Conservation (phyloP, 2,113 vertebrate genomes). For the Melanotaenia duboulayi region DNA sequence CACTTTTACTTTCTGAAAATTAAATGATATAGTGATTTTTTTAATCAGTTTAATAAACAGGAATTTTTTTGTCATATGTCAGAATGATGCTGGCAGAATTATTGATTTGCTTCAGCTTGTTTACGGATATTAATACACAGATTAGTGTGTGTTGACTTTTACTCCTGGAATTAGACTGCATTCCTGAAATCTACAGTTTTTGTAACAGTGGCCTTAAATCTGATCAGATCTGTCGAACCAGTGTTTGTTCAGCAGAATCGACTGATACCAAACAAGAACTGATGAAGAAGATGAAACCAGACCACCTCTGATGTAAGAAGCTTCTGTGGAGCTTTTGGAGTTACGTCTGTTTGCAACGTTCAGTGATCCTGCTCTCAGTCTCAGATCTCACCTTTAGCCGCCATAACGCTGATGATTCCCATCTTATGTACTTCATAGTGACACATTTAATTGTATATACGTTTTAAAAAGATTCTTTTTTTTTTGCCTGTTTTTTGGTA, state of each 20-base stretch:
- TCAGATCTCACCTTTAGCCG: constrained; percentile 59
- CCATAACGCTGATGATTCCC: constrained; percentile 55
- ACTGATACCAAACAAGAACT: constrained; percentile 70
- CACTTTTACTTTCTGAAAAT: too few species aligned
- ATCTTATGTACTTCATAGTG: constrained; percentile 15
- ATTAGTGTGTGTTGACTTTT: not conserved
- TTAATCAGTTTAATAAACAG: too few species aligned
- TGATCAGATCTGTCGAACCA: constrained; percentile 30
- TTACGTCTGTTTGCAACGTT: constrained; percentile 38
- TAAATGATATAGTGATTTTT: too few species aligned
- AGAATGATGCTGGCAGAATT: too few species aligned
- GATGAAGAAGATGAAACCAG: constrained; percentile 57
- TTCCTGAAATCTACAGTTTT: constrained; percentile 16
- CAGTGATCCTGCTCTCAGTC: constrained; percentile 33
- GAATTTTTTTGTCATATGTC: too few species aligned
- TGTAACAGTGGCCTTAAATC: constrained; percentile 23
- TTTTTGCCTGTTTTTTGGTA: constrained; percentile 73
- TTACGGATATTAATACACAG: too few species aligned
- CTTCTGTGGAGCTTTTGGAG: constrained; percentile 76
- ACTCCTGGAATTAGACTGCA: not conserved
- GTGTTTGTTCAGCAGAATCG: constrained; percentile 56
- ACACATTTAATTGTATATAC: constrained; percentile 70
- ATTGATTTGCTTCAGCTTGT: not conserved
- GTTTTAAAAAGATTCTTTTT: constrained; percentile 74
- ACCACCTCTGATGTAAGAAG: constrained; percentile 54